Conservation (phyloP, 2,797 vertebrate genomes). For the Kryptopterus vitreolus region DNA sequence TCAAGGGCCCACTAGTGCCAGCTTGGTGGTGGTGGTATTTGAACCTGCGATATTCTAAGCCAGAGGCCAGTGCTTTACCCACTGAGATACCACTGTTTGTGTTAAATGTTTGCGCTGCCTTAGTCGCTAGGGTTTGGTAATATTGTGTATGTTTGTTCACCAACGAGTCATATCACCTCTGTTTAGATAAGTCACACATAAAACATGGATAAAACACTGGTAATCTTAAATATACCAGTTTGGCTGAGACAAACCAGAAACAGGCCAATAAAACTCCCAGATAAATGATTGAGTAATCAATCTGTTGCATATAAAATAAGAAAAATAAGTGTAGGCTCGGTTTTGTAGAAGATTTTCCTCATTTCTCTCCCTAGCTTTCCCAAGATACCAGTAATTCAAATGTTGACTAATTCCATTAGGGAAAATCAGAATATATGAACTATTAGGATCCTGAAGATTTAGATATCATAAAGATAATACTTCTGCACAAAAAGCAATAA, state of each 20-base stretch:
- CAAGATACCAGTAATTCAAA: neutral
- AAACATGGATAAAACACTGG: too few species aligned
- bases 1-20: too few species aligned
- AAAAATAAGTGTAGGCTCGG: neutral
- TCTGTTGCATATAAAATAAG: neutral
- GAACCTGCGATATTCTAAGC: too few species aligned
- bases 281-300: neutral
- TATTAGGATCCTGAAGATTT: conserved; percentile 7
- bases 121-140: too few species aligned
- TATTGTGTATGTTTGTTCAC: neutral
- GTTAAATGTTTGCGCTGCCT: neutral
- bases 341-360: neutral
- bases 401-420: neutral
- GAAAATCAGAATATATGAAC: conserved; percentile 2
- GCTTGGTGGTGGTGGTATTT: too few species aligned
- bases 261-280: too few species aligned
- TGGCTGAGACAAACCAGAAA: too few species aligned
- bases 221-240: too few species aligned
- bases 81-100: too few species aligned
- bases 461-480: conserved; percentile 12
- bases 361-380: neutral
- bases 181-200: too few species aligned
- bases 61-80: too few species aligned
- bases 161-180: neutral
- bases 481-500: conserved; percentile 6